These are phyloP conservation scores for Drosophila mimica DNA, from an alignment of 2,888 invertebrate species.

Conservation along the genomic window DNA sequence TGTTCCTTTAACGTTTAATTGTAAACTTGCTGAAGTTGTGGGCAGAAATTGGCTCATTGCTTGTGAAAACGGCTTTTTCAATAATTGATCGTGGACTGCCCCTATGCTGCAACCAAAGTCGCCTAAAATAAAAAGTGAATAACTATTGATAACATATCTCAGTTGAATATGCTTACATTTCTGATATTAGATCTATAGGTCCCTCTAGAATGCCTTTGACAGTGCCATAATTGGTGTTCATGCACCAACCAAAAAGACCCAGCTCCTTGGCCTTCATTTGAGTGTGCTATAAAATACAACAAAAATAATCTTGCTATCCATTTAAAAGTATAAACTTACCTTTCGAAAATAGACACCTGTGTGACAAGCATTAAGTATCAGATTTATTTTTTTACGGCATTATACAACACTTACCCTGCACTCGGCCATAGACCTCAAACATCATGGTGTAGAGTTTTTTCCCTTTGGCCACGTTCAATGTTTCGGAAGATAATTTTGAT, in stretches of 20 bases:
- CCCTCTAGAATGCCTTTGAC: constrained; percentile 88
- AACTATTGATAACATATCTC: too few relatives aligned
- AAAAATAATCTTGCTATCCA: not conserved
- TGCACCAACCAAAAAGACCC: constrained; percentile 88
- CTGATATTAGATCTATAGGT: constrained; percentile 85
- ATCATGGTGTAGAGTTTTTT: constrained; percentile 43
- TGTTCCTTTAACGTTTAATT: constrained; percentile 42
- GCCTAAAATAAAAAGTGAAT: constrained; percentile 30
- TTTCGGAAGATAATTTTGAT: not conserved
- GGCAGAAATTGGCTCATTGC: constrained; percentile 41
- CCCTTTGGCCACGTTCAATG: not conserved
- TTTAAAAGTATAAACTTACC: constrained; percentile 43
- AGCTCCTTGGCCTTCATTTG: constrained; percentile 86
- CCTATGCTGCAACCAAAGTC: constrained; percentile 56
- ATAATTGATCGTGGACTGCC: constrained; percentile 65
- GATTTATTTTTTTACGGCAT: not conserved
- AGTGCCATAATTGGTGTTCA: constrained; percentile 88
- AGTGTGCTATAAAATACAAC: constrained; percentile 86
- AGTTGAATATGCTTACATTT: constrained; percentile 85
- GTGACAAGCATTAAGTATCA: not conserved
- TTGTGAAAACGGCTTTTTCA: constrained; percentile 54
- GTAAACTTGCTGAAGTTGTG: constrained; percentile 48
- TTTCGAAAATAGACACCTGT: constrained; percentile 77
- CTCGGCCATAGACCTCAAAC: constrained; percentile 61
- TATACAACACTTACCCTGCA: constrained; percentile 48